These are phyloP conservation scores for Gasterosteus aculeatus DNA, from an alignment of 2,113 vertebrate genomes.

Conservation along the genomic window DNA sequence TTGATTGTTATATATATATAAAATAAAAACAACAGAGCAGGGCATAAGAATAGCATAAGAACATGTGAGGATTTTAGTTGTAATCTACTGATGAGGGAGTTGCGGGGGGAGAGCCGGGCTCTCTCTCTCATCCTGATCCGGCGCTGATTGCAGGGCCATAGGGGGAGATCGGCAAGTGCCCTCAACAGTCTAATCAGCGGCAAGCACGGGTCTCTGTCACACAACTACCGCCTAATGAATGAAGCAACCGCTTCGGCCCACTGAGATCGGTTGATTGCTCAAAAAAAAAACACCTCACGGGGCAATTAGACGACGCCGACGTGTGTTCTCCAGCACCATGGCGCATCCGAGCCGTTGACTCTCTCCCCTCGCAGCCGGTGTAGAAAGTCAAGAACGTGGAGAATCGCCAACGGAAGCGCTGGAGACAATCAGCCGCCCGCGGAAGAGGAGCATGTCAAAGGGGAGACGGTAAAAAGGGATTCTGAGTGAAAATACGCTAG, in stretches of 20 bases:
- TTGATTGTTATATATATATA: background rate
- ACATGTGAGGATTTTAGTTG: constrained; percentile 32
- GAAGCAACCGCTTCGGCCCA: constrained; percentile 29
- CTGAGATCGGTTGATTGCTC: constrained; percentile 51
- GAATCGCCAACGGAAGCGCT: constrained; percentile 40
- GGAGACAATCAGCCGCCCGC: constrained; percentile 29
- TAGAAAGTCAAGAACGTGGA: constrained; percentile 35
- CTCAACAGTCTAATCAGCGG: constrained; percentile 60
- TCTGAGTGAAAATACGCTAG: background rate
- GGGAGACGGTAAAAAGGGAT: background rate
- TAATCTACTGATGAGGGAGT: constrained; percentile 29
- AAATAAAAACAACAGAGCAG: background rate
- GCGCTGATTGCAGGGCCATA: constrained; percentile 58
- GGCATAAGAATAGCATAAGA: constrained; percentile 26
- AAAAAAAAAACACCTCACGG: constrained; percentile 7
- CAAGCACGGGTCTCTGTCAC: constrained; percentile 32
- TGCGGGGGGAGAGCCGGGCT: background rate
- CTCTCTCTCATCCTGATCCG: constrained; percentile 39
- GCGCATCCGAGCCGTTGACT: constrained; percentile 23
- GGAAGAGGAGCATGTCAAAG: constrained; percentile 15
- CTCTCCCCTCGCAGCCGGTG: background rate
- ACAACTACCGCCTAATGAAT: constrained; percentile 47
- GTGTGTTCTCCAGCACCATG: background rate
- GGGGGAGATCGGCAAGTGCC: constrained; percentile 53
- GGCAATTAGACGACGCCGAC: constrained; percentile 20